Evolutionary conservation across 2,113 vertebrate genomes (phyloP).

Genomic region (Capreolus pygargus): DNA sequence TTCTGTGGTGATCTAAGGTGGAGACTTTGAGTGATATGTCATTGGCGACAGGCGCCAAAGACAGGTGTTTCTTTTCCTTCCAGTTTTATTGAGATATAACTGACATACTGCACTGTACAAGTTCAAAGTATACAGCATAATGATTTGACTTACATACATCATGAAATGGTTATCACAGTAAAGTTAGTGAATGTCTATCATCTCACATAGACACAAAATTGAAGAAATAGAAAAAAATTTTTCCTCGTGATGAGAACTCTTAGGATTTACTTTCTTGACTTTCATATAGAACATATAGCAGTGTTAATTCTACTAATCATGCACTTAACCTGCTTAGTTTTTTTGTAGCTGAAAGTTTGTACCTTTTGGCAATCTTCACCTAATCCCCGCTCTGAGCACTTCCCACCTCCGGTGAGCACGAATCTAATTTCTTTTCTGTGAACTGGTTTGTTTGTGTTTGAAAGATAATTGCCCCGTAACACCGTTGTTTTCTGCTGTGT

Average conservation of each 20-base stretch:
- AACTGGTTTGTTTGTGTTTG: background rate
- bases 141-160: background rate
- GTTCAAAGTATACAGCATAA: background rate
- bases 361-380: background rate
- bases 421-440: background rate
- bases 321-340: background rate
- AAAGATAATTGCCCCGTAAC: background rate
- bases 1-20: fast-evolving
- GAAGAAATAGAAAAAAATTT: background rate
- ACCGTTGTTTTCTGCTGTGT: background rate
- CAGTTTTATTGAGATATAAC: background rate
- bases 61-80: background rate
- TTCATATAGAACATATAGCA: background rate
- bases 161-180: background rate
- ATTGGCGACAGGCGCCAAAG: too few species aligned
- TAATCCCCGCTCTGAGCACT: too few species aligned
- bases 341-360: background rate
- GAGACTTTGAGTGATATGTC: background rate
- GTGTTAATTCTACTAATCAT: background rate
- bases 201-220: background rate
- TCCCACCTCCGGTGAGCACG: background rate
- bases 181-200: background rate
- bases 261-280: background rate
- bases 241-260: background rate
- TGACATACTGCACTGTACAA: background rate